Base-by-base conservation (phyloP, 2,888 invertebrate genomes). In the Vandiemenella viatica region DNA sequence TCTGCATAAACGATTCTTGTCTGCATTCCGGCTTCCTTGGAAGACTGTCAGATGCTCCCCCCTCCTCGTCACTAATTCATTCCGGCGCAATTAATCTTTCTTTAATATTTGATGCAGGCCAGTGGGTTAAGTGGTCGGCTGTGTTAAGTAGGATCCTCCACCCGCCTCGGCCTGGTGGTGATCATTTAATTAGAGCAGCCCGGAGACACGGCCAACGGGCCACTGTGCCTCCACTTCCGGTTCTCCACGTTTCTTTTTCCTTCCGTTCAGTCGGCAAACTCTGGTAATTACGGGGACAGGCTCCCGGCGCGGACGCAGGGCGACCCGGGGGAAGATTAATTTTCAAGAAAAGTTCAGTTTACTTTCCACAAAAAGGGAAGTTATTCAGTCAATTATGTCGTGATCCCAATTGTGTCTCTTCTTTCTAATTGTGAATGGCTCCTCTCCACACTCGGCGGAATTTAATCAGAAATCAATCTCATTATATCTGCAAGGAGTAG, bases 401-500 rank as follows among this genome's bases (percentile, higher is more conserved):
- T 32, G 32, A 32, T 32, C 32, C 32, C 32, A 32, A 32, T 32
- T 32, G 32, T 32, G 32, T 32, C 13, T 32, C 32, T 32, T n/a
- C n/a, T n/a, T n/a, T n/a, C 32, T 32, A 32, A 32, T 32, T 32
- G 32, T 32, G 32, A 32, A 32, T 32, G 32, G 32, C 32, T n/a
- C 32, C n/a, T n/a, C n/a, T 32, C 32, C 32, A 32, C 32, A 32
- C 32, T 45, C 20, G 17, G 18, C 10, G 18, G 37, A 45, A 45
- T 45, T 37, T 45, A 45, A 45, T 45, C 37, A 45, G 32, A 32
- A 32, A 32, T 32, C 32, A 32, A 32, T 32, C 32, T 32, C 32
- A 32, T 32, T 32, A 32, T 32, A 32, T 32, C n/a, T 32, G 32
- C 32, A 32, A n/a, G n/a, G 32, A 13, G 32, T 13, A 32, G 32